Conservation (phyloP, 2,888 invertebrate genomes). For the Drosophila parthenogenetica region DNA sequence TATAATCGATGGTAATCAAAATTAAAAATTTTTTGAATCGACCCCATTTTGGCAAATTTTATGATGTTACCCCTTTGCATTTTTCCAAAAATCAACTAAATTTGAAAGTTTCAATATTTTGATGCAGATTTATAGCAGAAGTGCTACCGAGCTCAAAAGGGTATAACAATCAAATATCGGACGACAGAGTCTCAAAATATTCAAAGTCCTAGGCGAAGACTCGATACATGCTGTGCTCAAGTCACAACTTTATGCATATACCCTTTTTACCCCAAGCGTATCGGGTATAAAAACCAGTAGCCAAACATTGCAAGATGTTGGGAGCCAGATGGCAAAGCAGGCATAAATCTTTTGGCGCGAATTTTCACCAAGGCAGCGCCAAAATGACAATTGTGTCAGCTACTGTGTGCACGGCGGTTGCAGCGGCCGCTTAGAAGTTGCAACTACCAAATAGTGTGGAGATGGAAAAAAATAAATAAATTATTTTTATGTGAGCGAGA, state of each 20-base stretch:
- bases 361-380: conserved; percentile 73
- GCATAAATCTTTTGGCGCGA: conserved; percentile 77
- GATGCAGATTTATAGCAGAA: too few species aligned
- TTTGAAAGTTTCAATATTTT: too few species aligned
- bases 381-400: conserved; percentile 84
- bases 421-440: conserved; percentile 36
- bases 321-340: conserved; percentile 24
- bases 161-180: too few species aligned
- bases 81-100: too few species aligned
- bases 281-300: conserved; percentile 67
- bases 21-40: too few species aligned
- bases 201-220: too few species aligned
- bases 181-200: too few species aligned
- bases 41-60: too few species aligned
- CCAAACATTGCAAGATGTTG: conserved; percentile 27
- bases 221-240: too few species aligned
- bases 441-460: conserved; percentile 25
- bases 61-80: too few species aligned
- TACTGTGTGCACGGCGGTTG: conserved; percentile 74
- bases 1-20: too few species aligned
- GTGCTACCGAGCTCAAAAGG: too few species aligned
- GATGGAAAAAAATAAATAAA: conserved; percentile 64
- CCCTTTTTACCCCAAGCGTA: not conserved
- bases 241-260: not conserved
- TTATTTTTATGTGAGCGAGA: conserved; percentile 54